phyloP scores from a whole-genome alignment of 2,113 vertebrate species.

The Puntigrus tetrazona region DNA sequence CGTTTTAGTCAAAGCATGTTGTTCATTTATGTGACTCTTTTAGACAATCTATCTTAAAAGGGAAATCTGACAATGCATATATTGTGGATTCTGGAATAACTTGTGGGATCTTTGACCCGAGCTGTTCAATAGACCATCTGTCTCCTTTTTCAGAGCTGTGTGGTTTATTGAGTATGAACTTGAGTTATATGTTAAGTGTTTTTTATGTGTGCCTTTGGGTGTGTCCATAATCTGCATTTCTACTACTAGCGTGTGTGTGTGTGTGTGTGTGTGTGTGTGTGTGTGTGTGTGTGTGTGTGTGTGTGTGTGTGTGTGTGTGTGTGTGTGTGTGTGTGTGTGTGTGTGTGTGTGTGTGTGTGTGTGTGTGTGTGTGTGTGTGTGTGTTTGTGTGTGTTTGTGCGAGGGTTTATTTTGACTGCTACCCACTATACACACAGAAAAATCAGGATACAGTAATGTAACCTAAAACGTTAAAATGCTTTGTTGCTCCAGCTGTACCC shows the following conservation, averaged over 20 bases:
- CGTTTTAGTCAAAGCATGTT: not conserved
- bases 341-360: slow-evolving; percentile 6
- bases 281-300: not conserved
- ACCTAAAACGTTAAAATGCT: too few relatives aligned
- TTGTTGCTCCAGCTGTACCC: too few relatives aligned
- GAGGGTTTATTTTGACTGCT: slow-evolving; percentile 37
- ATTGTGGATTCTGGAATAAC: slow-evolving; percentile 40
- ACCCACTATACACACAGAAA: too few relatives aligned
- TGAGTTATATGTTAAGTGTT: slow-evolving; percentile 10
- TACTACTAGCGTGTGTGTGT: slow-evolving; percentile 8
- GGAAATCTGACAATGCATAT: slow-evolving; percentile 38
- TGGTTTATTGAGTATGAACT: slow-evolving; percentile 2
- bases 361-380: slow-evolving; percentile 18
- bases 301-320: not conserved
- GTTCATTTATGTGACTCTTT: not conserved
- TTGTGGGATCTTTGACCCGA: not conserved
- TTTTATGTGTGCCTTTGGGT: slow-evolving; percentile 24
- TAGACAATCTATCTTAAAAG: slow-evolving; percentile 6
- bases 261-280: not conserved
- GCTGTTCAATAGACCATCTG: not conserved
- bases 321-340: slow-evolving; percentile 25
- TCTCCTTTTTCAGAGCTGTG: not conserved
- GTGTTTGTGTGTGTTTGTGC: not conserved
- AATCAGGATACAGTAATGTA: too few relatives aligned
- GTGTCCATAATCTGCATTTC: not conserved